Evolutionary conservation across 2,113 vertebrate species (phyloP).

Genomic region (Pitta sordida): DNA sequence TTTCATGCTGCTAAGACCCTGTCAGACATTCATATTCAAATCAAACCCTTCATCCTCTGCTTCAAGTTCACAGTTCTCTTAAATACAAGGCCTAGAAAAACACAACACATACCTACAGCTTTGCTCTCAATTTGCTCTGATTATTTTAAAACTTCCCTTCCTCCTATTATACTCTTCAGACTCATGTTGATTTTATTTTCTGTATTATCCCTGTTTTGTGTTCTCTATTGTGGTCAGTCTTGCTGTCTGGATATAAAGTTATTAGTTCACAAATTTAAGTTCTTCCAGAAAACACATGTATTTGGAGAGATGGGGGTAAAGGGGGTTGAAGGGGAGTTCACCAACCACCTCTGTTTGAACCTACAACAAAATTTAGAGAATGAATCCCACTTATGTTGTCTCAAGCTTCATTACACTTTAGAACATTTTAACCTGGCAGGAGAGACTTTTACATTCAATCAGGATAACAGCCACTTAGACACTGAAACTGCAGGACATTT

Average conservation of each 20-base stretch:
- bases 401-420: neutral
- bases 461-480: neutral
- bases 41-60: neutral
- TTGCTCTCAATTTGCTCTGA: neutral
- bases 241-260: neutral
- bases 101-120: neutral
- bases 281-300: neutral
- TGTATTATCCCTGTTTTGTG: neutral
- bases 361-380: neutral
- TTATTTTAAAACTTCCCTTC: neutral
- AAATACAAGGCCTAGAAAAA: neutral
- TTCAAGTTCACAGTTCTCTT: neutral
- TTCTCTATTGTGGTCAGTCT: neutral
- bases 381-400: neutral
- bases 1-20: neutral
- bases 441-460: neutral
- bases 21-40: conserved; percentile 35
- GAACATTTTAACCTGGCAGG: neutral
- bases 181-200: neutral
- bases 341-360: neutral
- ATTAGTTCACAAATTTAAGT: neutral
- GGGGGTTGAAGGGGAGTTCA: neutral
- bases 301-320: neutral
- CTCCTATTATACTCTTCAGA: neutral
- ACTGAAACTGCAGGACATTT: neutral